Base-by-base conservation (phyloP, 2,113 vertebrate genomes). In the Pachypanchax playfairii region DNA sequence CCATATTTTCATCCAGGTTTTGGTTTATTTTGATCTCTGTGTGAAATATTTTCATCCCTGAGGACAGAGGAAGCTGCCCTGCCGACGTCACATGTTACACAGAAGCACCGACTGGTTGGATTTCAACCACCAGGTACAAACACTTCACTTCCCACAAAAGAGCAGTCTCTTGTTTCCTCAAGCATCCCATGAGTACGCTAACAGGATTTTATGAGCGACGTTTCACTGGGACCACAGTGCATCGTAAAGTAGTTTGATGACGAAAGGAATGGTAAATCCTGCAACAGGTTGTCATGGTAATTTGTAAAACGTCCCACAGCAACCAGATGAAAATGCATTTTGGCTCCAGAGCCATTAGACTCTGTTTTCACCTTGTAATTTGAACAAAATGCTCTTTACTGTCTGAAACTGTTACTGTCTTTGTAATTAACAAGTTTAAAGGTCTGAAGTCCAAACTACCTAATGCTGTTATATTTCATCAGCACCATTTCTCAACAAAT, bases 261-360 rank as follows among this genome's bases (percentile, higher is more conserved):
- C 61, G 42, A 65, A 67, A 70, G 56, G 44, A 31, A 41, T 39
- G 47, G 3, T 55, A 38, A 49, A n/a, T n/a, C n/a, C n/a, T 62
- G 84, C 80, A 84, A 81, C 72, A 59, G 51, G 81, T 77, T 65
- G 77, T 68, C 79, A 61, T 76, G 73, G 85, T 48, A 59, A 69
- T 75, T 67, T 82, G 63, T 64, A 54, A n/a, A n/a, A n/a, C n/a
- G n/a, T n/a, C n/a, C n/a, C n/a, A n/a, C n/a, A n/a, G n/a, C n/a
- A n/a, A n/a, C n/a, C 48, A 22, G 63, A 67, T 13, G 73, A 67
- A 85, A 82, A 82, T 79, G 77, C 47, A 15, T 52, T 72, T 60
- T 49, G 33, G 38, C 18, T 70, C 62, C 36, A 21, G 62, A 70
- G 77, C 73, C 79, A 71, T 29, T 50, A 26, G 49, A 52, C 62